Conservation (phyloP, 2,113 vertebrate species). For the Percina caprodes region DNA sequence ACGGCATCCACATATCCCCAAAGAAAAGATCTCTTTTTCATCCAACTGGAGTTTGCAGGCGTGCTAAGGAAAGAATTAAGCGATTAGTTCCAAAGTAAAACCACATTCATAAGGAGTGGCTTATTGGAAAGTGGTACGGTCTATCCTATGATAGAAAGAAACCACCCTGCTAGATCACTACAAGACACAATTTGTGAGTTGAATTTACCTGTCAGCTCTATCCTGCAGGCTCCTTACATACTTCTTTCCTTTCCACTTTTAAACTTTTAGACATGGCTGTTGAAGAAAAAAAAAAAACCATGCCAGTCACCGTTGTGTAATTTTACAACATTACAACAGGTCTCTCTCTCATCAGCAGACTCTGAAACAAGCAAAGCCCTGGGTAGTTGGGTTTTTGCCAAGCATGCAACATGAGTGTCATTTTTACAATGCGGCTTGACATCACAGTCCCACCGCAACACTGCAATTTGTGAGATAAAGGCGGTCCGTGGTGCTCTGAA, state of each 20-base stretch:
- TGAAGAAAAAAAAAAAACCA: conserved; percentile 8
- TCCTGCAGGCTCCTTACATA: neutral
- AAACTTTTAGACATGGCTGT: neutral
- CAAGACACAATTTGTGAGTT: neutral
- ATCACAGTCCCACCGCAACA: conserved; percentile 68
- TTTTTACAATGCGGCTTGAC: conserved; percentile 67
- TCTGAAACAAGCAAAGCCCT: conserved; percentile 61
- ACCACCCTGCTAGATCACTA: neutral
- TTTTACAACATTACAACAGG: conserved; percentile 58
- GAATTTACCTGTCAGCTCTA: neutral
- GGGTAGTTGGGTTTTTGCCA: conserved; percentile 65
- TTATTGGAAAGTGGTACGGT: neutral
- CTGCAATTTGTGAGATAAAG: conserved; percentile 78
- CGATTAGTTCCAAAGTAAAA: neutral
- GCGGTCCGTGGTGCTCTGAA: conserved; percentile 31
- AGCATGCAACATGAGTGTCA: conserved; percentile 66
- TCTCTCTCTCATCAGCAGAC: conserved; percentile 53
- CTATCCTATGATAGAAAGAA: neutral
- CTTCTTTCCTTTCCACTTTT: conserved; percentile 10
- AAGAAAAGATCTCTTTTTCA: neutral
- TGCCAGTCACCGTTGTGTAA: conserved; percentile 40
- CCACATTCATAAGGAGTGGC: neutral
- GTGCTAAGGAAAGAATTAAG: neutral
- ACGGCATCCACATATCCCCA: neutral
- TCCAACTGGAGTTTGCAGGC: neutral